A percentile compares a stretch with the other conserved stretches of the same genome.
Conservation (phyloP, 2,888 invertebrate species). For the Luffia ferchaultella region DNA sequence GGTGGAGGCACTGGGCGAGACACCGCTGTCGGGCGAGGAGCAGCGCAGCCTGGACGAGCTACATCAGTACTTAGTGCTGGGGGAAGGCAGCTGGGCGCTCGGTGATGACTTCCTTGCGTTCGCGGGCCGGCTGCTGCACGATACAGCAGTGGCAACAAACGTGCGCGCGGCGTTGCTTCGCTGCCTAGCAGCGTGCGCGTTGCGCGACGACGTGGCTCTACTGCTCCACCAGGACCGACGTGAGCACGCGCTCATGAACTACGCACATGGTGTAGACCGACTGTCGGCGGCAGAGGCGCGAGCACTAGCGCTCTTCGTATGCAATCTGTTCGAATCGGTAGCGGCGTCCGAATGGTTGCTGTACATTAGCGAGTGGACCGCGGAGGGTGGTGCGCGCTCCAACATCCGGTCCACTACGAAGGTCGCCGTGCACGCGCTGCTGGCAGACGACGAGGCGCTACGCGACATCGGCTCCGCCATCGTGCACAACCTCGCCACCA, state of each 20-base stretch:
- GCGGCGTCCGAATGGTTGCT: constrained; percentile 92
- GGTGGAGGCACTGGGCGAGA: constrained; percentile 69
- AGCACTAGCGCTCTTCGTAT: constrained; percentile 83
- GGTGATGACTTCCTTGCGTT: constrained; percentile 88
- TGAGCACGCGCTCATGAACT: constrained; percentile 89
- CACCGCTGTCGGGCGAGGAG: constrained; percentile 78
- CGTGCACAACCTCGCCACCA: constrained; percentile 90
- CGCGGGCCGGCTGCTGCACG: constrained; percentile 77
- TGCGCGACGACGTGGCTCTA: constrained; percentile 89
- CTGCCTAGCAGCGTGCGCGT: constrained; percentile 77
- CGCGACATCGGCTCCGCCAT: constrained; percentile 87
- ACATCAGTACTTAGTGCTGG: constrained; percentile 86
- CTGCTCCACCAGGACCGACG: constrained; percentile 89
- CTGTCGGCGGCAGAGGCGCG: constrained; percentile 78
- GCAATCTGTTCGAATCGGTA: constrained; percentile 89
- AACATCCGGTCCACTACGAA: constrained; percentile 92
- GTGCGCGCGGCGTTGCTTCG: constrained; percentile 74
- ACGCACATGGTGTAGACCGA: constrained; percentile 81
- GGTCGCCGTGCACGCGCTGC: constrained; percentile 85
- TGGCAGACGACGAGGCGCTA: constrained; percentile 74
- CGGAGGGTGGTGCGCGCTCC: constrained; percentile 77
- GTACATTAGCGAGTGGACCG: constrained; percentile 93
- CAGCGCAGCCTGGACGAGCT: constrained; percentile 81
- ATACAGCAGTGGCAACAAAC: constrained; percentile 61
- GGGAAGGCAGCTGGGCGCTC: constrained; percentile 92